A percentile compares a stretch with the other conserved stretches of the same genome.
Conservation (phyloP, 2,113 vertebrate species). For the Strigops habroptila region DNA sequence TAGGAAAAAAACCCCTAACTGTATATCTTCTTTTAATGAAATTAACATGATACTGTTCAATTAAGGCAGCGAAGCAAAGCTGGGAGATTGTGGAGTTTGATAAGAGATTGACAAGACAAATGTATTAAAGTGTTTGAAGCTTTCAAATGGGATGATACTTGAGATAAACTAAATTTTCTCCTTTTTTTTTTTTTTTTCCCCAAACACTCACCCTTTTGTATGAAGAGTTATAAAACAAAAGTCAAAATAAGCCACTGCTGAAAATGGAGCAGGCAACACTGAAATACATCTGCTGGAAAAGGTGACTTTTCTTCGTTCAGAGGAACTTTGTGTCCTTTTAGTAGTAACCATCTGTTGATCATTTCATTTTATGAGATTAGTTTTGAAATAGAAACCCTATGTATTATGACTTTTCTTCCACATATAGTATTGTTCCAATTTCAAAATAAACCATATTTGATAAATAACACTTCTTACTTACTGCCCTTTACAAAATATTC, state of each 20-base stretch:
- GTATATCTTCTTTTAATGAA: background rate
- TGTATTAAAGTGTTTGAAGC: background rate
- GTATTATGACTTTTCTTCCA: background rate
- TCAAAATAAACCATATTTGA: conserved; percentile 59
- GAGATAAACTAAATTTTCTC: background rate
- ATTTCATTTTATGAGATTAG: background rate
- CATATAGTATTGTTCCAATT: background rate
- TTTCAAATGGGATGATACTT: background rate
- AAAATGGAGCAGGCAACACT: background rate
- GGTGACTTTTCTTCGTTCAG: background rate
- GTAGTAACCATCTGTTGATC: background rate
- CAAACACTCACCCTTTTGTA: background rate
- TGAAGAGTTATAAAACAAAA: background rate
- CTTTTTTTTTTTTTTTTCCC: background rate
- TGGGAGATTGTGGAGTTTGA: background rate
- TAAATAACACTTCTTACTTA: conserved; percentile 62
- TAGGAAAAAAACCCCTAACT: background rate
- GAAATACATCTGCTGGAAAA: background rate
- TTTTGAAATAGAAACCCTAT: background rate
- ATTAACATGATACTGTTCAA: background rate
- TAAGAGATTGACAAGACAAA: background rate
- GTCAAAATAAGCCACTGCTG: background rate
- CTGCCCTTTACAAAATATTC: conserved; percentile 55
- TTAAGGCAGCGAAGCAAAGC: background rate
- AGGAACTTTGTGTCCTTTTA: background rate